Base-by-base conservation (phyloP, 2,888 invertebrate genomes). In the Harpalus rufipes region DNA sequence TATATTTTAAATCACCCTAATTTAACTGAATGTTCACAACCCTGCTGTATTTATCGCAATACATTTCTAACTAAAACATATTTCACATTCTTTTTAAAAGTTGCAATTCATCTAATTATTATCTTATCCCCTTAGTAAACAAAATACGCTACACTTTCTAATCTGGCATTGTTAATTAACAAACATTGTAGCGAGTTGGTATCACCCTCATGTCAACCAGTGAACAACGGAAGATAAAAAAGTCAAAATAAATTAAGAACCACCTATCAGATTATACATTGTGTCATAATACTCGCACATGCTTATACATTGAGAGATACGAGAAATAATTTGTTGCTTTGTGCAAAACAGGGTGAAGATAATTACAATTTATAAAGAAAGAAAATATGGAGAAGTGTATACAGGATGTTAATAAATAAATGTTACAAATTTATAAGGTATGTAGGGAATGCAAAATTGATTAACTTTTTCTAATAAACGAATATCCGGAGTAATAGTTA, bases 81-180 rank as follows among this genome's bases (percentile, higher is more conserved):
- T 32, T 32, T 32, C 5, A 21, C 32, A 32, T 51, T 51, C 12
- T 51, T 51, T 12, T 51, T 51, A 12, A 51, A 51, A 51, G 2
- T 51, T 2, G 12, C 44, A 51, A 51, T 12, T 51, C 44, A 51
- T 51, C 44, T 51, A 51, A 51, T 51, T 51, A 51, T 51, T 51
- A 51, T 51, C 44, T 51, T 32, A 32, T 32, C 32, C 32, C 32
- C 32, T 12, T 51, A 51, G 10, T 51, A 51, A 51, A 12, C 44
- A 12, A 12, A 51, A 51, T 51, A 51, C 44, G 44, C 44, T 51
- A 51, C 44, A 12, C 12, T 51, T 3, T 12, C 16, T 56, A 74
- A 74, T 74, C 74, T 44, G 74, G n/a, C 76, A 51, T 51, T 76
- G 76, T 76, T 56, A 76, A 76, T 76, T 76, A 76, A 76, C 76